These are phyloP conservation scores for Heterotilapia buettikoferi DNA, from an alignment of 2,113 vertebrate genomes.

Conservation along the genomic window DNA sequence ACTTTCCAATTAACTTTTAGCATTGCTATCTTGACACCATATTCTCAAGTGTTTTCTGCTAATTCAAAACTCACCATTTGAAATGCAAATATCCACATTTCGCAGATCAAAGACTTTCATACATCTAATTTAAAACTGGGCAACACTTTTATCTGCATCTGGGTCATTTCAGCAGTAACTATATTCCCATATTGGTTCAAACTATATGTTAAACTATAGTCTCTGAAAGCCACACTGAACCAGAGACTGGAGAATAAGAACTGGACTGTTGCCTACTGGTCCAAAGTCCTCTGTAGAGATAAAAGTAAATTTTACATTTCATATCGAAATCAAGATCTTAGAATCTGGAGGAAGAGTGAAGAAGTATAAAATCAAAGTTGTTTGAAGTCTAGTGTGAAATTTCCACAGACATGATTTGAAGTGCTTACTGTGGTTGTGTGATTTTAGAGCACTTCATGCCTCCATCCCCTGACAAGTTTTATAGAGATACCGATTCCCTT, in stretches of 20 bases:
- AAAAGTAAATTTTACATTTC: background rate
- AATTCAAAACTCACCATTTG: background rate
- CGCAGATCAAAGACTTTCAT: background rate
- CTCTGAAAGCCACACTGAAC: background rate
- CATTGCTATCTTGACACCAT: background rate
- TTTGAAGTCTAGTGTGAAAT: background rate
- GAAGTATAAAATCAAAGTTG: background rate
- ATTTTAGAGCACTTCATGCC: background rate
- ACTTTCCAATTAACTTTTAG: background rate
- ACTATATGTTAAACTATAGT: background rate
- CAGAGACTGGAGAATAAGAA: background rate
- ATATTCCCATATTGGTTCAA: background rate
- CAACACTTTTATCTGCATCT: background rate
- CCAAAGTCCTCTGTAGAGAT: background rate
- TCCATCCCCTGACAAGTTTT: background rate
- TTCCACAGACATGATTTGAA: background rate
- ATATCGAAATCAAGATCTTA: background rate
- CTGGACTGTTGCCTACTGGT: background rate
- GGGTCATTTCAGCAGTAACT: background rate
- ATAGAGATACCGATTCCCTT: background rate
- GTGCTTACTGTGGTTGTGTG: background rate
- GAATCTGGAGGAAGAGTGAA: background rate
- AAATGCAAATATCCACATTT: background rate
- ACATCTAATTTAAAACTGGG: background rate
- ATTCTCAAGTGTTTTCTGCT: background rate